Percentiles rank a stretch among this genome's conserved stretches.
Evolutionary conservation across 2,113 vertebrate species (phyloP).

Genomic region (Fregata magnificens): DNA sequence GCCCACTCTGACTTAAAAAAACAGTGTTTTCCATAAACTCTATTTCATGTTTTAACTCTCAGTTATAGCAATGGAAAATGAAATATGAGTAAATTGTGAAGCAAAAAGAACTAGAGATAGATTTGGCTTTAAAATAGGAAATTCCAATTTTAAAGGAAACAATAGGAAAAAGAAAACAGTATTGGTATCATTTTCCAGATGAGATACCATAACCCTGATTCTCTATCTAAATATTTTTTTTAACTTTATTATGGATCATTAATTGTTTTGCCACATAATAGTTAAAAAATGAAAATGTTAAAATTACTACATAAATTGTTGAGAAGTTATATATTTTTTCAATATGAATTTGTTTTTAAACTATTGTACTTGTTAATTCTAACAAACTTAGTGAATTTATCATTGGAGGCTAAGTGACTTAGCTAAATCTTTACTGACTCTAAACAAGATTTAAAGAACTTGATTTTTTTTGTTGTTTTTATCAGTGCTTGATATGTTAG

Average conservation of each 20-base stretch:
- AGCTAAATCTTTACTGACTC: background rate
- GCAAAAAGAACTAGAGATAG: background rate
- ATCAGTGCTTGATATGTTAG: background rate
- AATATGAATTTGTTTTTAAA: background rate
- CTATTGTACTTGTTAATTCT: constrained; percentile 12
- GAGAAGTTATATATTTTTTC: background rate
- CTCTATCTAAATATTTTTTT: background rate
- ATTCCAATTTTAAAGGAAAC: background rate
- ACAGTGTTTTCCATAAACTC: background rate
- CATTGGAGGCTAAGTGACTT: background rate
- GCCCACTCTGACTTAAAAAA: background rate
- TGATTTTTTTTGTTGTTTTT: background rate
- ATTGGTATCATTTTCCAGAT: background rate
- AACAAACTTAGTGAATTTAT: background rate
- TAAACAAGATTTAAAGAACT: background rate
- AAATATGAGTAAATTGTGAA: background rate
- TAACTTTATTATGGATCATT: background rate
- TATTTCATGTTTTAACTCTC: background rate
- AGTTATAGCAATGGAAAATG: background rate
- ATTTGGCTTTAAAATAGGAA: background rate
- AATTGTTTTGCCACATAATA: background rate
- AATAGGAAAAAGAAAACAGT: background rate
- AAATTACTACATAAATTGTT: background rate
- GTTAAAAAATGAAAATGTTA: background rate
- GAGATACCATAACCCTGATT: background rate